A percentile compares a stretch with the other conserved stretches of the same genome.
These are phyloP conservation scores for Galaxias olidus DNA, from an alignment of 2,797 vertebrate species.

Conservation along the genomic window DNA sequence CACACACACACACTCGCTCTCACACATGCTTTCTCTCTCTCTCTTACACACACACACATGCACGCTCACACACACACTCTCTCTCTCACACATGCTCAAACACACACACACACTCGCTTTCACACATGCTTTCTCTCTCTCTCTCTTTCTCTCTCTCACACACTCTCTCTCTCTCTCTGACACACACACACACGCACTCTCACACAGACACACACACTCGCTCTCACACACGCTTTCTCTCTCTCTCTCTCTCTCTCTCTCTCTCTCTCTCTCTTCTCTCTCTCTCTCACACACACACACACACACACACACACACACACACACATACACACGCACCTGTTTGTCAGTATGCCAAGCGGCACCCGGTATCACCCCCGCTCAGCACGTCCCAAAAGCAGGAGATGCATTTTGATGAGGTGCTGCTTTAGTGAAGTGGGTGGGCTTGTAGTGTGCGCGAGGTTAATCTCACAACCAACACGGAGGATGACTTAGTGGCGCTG, in stretches of 20 bases:
- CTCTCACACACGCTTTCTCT: not conserved
- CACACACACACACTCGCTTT: too few species aligned
- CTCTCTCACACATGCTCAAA: too few species aligned
- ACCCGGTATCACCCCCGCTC: not conserved
- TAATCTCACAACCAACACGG: too few species aligned
- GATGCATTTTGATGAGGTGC: constrained; percentile 12
- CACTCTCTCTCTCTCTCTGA: too few species aligned
- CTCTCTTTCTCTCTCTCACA: too few species aligned
- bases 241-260: not conserved
- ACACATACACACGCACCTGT: not conserved
- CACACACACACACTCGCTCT: too few species aligned
- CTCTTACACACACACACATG: not conserved
- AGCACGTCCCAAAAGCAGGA: not conserved
- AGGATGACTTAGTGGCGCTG: too few species aligned
- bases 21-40: not conserved
- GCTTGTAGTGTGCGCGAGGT: too few species aligned
- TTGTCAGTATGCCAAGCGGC: too few species aligned
- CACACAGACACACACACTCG: too few species aligned
- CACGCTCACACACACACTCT: too few species aligned
- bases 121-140: too few species aligned
- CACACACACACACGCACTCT: not conserved
- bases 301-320: constrained; percentile 5
- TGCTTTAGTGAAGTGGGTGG: constrained; percentile 2
- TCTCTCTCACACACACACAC: not conserved
- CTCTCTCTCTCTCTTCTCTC: not conserved